A percentile compares a stretch with the other conserved stretches of the same genome.
Conservation (phyloP, 1,140 invertebrate species). For the Macrostomum lignano region DNA sequence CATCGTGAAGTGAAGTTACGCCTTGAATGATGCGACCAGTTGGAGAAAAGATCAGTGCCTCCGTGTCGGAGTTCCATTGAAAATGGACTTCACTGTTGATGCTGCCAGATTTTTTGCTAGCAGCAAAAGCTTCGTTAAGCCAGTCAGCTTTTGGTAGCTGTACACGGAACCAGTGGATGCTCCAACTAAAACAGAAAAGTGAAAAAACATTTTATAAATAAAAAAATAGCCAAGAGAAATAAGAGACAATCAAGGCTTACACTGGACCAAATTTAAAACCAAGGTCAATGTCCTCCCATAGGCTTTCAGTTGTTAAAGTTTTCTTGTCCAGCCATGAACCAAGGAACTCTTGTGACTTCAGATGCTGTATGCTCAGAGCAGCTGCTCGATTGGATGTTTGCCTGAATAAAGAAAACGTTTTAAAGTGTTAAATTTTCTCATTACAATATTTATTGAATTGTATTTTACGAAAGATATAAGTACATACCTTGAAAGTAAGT, state of each 20-base stretch:
- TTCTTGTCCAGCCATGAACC: no score
- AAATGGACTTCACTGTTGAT: conserved; percentile 13
- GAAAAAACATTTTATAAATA: neutral
- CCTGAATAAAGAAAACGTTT: neutral
- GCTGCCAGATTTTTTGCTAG: conserved; percentile 9
- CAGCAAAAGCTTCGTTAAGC: conserved; percentile 16
- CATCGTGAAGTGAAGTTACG: conserved; percentile 15
- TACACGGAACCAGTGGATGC: conserved; percentile 30
- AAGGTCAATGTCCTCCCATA: neutral
- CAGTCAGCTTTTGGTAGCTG: no score
- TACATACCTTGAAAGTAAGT: conserved; percentile 18
- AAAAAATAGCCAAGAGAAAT: no score
- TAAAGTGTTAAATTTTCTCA: neutral
- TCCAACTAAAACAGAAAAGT: conserved; percentile 14
- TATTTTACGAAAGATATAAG: conserved; percentile 4
- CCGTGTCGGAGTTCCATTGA: conserved; percentile 18
- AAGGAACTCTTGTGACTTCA: neutral
- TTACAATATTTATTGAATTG: conserved; percentile 7
- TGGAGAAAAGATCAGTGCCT: conserved; percentile 14
- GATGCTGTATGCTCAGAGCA: neutral
- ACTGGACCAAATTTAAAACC: conserved; percentile 5
- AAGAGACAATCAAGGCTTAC: no score
- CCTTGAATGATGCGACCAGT: conserved; percentile 8
- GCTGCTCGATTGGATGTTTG: conserved; percentile 3
- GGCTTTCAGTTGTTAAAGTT: neutral